These are phyloP conservation scores for Heptranchias perlo DNA, from an alignment of 2,113 vertebrate genomes.

Conservation along the genomic window DNA sequence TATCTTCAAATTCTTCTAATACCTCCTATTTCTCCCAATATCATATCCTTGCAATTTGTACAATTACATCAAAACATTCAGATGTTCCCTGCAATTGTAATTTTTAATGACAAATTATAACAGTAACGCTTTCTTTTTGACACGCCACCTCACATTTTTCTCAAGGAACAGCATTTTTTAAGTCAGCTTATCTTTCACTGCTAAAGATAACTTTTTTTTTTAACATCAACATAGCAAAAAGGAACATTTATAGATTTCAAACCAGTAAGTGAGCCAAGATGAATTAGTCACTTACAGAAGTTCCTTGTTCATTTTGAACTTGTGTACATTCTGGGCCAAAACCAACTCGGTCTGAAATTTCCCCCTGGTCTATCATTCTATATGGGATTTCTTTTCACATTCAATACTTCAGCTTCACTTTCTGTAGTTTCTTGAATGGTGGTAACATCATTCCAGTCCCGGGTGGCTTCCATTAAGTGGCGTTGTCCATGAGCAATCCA, in stretches of 20 bases:
- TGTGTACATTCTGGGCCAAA: not conserved
- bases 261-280: not conserved
- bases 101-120: not conserved
- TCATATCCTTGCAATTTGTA: not conserved
- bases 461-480: slow-evolving; percentile 64
- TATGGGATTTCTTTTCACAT: not conserved
- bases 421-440: not conserved
- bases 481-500: slow-evolving; percentile 70
- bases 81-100: not conserved
- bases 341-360: not conserved
- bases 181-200: not conserved
- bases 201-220: not conserved
- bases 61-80: not conserved
- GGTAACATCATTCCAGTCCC: slow-evolving; percentile 62
- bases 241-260: not conserved
- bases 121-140: not conserved
- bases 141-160: not conserved
- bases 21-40: not conserved
- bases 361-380: not conserved
- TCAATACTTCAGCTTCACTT: not conserved
- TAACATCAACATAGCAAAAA: not conserved
- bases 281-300: not conserved
- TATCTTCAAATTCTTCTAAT: not conserved
- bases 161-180: not conserved
- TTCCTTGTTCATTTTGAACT: not conserved